Percentiles rank a stretch among this genome's conserved stretches.
These are phyloP conservation scores for Cyclargus thomasi DNA, from an alignment of 1,140 invertebrate species.

Conservation along the genomic window DNA sequence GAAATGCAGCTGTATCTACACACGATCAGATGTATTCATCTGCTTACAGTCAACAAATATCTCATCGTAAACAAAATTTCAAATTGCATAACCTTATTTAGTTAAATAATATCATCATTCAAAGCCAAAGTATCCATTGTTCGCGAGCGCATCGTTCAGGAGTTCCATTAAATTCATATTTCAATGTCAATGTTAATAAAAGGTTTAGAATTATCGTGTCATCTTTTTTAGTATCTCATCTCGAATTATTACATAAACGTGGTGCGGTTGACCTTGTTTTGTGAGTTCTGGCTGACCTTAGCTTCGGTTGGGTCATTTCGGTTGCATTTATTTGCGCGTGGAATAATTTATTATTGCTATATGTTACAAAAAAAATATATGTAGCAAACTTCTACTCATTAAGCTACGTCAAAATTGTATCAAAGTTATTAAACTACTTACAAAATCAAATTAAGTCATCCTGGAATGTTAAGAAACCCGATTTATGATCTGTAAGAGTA, in stretches of 20 bases:
- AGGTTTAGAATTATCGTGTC: constrained; percentile 33
- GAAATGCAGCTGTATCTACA: not conserved
- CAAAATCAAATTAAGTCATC: not conserved
- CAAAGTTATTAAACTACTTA: not conserved
- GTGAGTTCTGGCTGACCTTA: constrained; percentile 42
- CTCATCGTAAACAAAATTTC: not conserved
- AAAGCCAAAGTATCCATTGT: not conserved
- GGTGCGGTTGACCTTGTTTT: constrained; percentile 42
- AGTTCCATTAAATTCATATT: constrained; percentile 20
- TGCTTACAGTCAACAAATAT: not conserved
- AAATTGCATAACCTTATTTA: not conserved
- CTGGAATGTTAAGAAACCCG: not conserved
- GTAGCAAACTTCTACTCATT: too few species aligned
- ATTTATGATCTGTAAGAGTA: not conserved
- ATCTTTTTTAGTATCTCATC: constrained; percentile 29
- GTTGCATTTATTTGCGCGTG: constrained; percentile 31
- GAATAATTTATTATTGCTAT: constrained; percentile 20
- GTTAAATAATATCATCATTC: not conserved
- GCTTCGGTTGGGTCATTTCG: constrained; percentile 40
- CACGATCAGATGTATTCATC: not conserved
- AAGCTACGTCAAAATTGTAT: too few species aligned
- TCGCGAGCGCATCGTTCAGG: not conserved
- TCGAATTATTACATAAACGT: constrained; percentile 54
- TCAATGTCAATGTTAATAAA: constrained; percentile 52
- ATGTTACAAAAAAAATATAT: constrained; percentile 10